phyloP scores from a whole-genome alignment of 2,113 vertebrate genomes.

The Scolopax mira region DNA sequence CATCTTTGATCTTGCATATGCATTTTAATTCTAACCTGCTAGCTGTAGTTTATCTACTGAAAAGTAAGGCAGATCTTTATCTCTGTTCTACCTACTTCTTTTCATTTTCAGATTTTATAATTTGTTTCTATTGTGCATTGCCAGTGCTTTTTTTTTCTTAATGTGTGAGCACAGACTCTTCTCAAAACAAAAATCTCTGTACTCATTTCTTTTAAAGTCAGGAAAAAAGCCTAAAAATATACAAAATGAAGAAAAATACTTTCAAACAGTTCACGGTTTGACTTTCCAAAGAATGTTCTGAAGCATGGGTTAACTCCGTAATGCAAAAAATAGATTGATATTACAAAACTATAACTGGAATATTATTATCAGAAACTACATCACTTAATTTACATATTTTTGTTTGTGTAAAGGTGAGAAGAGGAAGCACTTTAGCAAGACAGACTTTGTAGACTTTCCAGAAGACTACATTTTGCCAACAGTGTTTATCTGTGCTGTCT shows the following conservation, averaged over 20 bases:
- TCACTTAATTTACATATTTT: background rate
- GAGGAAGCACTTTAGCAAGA: background rate
- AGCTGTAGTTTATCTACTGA: background rate
- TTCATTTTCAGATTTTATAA: background rate
- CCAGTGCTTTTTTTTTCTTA: background rate
- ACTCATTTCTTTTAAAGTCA: background rate
- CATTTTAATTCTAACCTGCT: background rate
- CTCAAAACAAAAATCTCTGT: background rate
- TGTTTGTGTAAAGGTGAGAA: background rate
- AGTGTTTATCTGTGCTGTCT: background rate
- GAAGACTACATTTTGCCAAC: background rate
- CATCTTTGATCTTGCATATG: background rate
- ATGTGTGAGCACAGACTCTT: background rate
- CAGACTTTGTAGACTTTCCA: background rate
- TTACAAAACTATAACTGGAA: background rate
- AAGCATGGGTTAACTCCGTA: background rate
- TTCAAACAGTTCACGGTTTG: background rate
- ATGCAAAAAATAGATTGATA: background rate
- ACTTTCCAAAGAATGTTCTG: background rate
- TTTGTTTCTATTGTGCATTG: background rate
- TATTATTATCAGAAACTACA: background rate
- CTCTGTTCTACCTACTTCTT: background rate
- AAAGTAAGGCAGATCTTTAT: background rate
- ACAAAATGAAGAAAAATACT: background rate
- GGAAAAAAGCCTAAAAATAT: accelerated